Evolutionary conservation across 2,113 vertebrate species (phyloP).

Genomic region (Sorex araneus): DNA sequence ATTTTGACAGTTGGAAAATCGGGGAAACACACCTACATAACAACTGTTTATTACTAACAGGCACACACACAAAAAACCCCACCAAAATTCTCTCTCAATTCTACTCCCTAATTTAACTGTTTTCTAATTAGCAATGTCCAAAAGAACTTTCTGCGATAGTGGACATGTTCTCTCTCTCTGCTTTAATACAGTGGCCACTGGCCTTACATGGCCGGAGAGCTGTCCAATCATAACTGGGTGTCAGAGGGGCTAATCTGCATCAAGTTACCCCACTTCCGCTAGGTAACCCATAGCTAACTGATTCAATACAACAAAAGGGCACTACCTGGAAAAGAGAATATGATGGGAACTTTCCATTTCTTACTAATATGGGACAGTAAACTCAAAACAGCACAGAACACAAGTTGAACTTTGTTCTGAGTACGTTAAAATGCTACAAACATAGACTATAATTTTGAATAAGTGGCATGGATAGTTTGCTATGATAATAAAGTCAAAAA

Average conservation of each 20-base stretch:
- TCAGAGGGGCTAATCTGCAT: not conserved
- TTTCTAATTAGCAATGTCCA: slow-evolving; percentile 41
- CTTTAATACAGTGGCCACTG: not conserved
- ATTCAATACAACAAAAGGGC: not conserved
- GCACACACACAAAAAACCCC: slow-evolving; percentile 20
- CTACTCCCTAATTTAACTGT: slow-evolving; percentile 21
- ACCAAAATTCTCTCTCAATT: slow-evolving; percentile 15
- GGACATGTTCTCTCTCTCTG: not conserved
- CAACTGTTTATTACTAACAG: slow-evolving; percentile 74
- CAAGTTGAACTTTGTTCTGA: slow-evolving; percentile 18
- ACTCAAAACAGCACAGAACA: not conserved
- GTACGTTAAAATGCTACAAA: slow-evolving; percentile 38
- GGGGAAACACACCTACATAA: slow-evolving; percentile 75
- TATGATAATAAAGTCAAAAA: slow-evolving; percentile 1
- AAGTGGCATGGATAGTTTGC: slow-evolving; percentile 6
- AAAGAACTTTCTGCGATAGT: not conserved
- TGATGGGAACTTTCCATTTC: not conserved
- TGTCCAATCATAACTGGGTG: slow-evolving; percentile 5
- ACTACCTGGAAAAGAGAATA: not conserved
- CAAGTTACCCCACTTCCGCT: not conserved
- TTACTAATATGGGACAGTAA: not conserved
- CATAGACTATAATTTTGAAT: slow-evolving; percentile 35
- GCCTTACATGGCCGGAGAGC: not conserved
- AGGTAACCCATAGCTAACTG: not conserved
- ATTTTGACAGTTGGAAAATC: slow-evolving; percentile 69